Conservation (phyloP, 2,113 vertebrate genomes). For the Pomatostomus ruficeps region DNA sequence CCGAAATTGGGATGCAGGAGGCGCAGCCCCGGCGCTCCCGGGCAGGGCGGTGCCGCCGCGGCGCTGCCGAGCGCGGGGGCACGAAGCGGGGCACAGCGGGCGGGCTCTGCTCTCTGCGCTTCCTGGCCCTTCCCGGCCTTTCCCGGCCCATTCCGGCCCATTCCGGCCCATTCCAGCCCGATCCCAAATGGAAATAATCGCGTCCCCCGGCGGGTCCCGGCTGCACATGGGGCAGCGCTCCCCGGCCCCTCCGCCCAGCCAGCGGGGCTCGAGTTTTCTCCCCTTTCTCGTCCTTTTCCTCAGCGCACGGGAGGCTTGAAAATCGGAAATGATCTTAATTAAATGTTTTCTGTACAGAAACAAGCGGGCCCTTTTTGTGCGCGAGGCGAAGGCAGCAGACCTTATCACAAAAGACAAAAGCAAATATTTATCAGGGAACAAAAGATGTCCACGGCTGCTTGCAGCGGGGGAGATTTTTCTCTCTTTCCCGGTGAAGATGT, state of each 20-base stretch:
- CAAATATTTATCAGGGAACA: slow-evolving; percentile 87
- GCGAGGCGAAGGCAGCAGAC: slow-evolving; percentile 12
- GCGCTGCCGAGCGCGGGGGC: neutral
- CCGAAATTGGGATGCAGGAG: accelerated
- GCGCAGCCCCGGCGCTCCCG: neutral
- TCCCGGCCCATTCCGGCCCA: neutral
- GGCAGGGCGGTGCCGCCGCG: neutral
- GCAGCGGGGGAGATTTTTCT: slow-evolving; percentile 64
- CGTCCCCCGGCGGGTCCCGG: neutral
- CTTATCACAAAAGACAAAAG: slow-evolving; percentile 76
- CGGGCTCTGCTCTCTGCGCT: neutral
- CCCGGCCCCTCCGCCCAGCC: neutral
- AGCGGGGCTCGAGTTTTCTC: neutral
- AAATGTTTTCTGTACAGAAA: slow-evolving; percentile 70
- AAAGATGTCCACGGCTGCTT: slow-evolving; percentile 69
- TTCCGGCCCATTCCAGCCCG: too few relatives aligned
- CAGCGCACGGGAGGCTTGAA: neutral
- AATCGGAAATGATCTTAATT: slow-evolving; percentile 71
- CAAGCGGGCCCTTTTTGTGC: slow-evolving; percentile 2
- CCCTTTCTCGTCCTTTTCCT: slow-evolving; percentile 1
- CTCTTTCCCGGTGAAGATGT: slow-evolving; percentile 66
- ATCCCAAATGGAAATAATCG: too few relatives aligned
- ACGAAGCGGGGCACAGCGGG: neutral
- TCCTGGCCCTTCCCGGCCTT: accelerated
- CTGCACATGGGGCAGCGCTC: neutral